Evolutionary conservation across 1,140 invertebrate genomes (phyloP), one percentile per base, ranked within the genome.

Genomic region (Berghia stephanieae): DNA sequence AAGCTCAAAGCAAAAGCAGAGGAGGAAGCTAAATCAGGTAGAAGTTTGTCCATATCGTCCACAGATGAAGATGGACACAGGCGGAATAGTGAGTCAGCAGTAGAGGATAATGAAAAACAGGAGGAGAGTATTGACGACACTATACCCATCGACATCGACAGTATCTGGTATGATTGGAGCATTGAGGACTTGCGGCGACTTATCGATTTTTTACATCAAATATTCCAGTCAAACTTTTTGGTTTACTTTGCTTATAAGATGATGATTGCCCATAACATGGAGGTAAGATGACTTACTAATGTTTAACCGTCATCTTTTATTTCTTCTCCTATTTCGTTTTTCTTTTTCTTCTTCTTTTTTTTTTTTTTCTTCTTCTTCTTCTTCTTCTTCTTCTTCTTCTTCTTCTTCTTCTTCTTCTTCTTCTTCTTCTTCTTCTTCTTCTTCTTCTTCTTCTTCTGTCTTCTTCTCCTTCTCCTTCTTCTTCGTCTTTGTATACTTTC

Each of bases 231-330:
- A 74, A 96, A 96, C 88, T 98, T 97, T 90, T 96, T 96, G 31
- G 91, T 96, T 16, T 98, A 98, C 88, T 92, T 96, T 86, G 95
- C 95, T 57, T 96, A 95, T 90, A 97, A 97, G 89, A 63, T 76
- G 13, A 76, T 76, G 74, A 76, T 63, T 60, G 74, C 74, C 2
- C 74, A 76, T 38, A 67, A 66, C 21, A 76, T 76, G 74, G 74
- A 76, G 74, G 74, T 76, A 60, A 31, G 34, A n/a, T 60, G 57
- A 27, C n/a, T 5, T 60, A n/a, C 5, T 60, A 60, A 6, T 60
- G 55, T 21, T 60, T 8, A 27, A 4, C 34, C 34, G 21, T 60
- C 4, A 60, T 4, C 34, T 60, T n/a, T 60, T n/a, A 31, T 60
- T 27, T n/a, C 55, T 60, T 60, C 21, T 60, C 24, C 5, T 63